Evolutionary conservation across 2,113 vertebrate genomes (phyloP), one percentile per base, ranked within the genome.

Genomic region (Elaphurus davidianus): DNA sequence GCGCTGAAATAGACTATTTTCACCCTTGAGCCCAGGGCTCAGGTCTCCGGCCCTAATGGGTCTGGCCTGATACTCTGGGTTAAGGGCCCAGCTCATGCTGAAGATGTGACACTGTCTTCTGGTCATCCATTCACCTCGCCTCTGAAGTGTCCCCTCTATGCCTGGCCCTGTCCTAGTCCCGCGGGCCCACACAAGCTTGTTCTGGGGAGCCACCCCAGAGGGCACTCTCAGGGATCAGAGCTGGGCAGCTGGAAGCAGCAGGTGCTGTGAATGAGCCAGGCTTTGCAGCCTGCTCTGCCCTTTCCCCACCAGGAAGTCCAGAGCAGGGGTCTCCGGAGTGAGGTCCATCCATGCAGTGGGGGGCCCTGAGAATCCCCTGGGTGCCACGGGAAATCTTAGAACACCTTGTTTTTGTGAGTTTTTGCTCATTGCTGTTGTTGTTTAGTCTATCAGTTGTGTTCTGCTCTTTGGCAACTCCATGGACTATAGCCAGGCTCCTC

Each of bases 91-190:
- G 40, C 15, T 45, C 25, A 30, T 17, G 36, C 40, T 59, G 54
- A n/a, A 81, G 28, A 8, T 43, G 8, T 45, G 3, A 36, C 4
- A 1, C 50, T 30, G 47, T 78, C 82, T 50, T 71, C 30, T n/a
- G 3, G n/a, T 27, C 62, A 12, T 7, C 28, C n/a, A 6, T 16
- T 23, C 21, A 3, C 1, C 30, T 1, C 15, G 28, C 21, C n/a
- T 78, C 74, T 33, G 55, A 43, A 23, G 27, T 15, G 25, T 17
- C 19, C 23, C 7, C 25, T 59, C 17, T 30, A 3, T 25, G 23
- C 21, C n/a, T 67, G 50, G 88, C 40, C 40, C 7, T 27, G 12
- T 5, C 0, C 40, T 74, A 14, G 23, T 23, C 47, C n/a, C 2
- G 0, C 0, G 78, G 9, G 4, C 30, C 11, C 64, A 19, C 25